Base-by-base conservation (phyloP, 30 jellyfish, hydroid and myxozoan species). In the Aurelia aurita complex sp. Pacific region DNA sequence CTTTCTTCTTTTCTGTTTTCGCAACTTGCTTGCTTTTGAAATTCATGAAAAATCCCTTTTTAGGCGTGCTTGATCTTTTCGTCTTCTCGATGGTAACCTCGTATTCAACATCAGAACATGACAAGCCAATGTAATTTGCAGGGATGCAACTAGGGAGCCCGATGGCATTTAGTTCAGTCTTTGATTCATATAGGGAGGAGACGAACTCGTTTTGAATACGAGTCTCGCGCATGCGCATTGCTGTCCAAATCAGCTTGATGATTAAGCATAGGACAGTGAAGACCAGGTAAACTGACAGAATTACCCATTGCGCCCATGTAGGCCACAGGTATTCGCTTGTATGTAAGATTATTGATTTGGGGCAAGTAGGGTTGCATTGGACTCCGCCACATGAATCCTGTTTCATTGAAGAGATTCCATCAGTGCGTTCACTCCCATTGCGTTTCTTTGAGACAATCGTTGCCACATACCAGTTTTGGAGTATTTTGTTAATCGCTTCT, bases 351-450 rank as follows among this genome's bases (percentile, higher is more conserved):
- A 87, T 79, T 9, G 90, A 79, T 54, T 68, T 65, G 14, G 96
- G 96, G 88, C 98, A 93, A 29, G 98, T 81, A 13, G 98, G 97
- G 85, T 93, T 87, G 85, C 98, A 93, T 55, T 93, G 97, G 15
- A 91, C 73, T 18, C 90, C 86, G 33, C 64, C 32, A 61, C 98
- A 93, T n/a, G 74, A 23, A 35, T 87, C 87, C 65, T 67, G 84
- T 11, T 53, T 29, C 10, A 69, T 35, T 10, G 71, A 5, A 64
- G 77, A 60, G 46, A 14, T 61, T 67, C 38, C 15, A 23, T 32
- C 38, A 34, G 82, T 15, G 10, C 10, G n/a, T 64, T 33, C 77
- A 72, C 79, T 82, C 64, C 83, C 73, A 54, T 82, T 82, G 85
- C 83, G 79, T 51, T 63, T 32, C 18, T 52, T 38, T 13, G 69